These are phyloP conservation scores for Exocentrus adspersus DNA, from an alignment of 2,888 invertebrate species.

Conservation along the genomic window DNA sequence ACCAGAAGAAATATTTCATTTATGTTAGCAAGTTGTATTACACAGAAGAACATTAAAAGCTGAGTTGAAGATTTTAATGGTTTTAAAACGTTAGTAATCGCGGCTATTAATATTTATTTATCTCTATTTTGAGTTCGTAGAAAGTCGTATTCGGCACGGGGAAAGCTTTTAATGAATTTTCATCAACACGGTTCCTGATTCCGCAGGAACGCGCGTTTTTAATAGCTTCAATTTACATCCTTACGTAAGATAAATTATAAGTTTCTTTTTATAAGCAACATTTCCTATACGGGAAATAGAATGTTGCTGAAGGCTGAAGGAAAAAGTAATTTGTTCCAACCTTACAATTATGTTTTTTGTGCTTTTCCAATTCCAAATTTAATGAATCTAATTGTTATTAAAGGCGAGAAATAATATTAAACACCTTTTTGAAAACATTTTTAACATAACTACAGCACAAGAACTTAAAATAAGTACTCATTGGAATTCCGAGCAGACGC, in stretches of 20 bases:
- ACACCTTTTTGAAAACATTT: too few species aligned
- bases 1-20: conserved; percentile 9
- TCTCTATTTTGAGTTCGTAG: conserved; percentile 25
- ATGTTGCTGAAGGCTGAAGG: too few species aligned
- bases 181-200: conserved; percentile 6
- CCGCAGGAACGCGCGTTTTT: conserved; percentile 2
- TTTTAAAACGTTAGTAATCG: conserved; percentile 13
- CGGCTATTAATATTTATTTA: conserved; percentile 16
- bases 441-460: too few species aligned
- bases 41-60: background rate
- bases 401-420: too few species aligned
- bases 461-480: too few species aligned
- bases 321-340: too few species aligned
- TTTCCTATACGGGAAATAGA: too few species aligned
- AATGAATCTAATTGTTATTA: too few species aligned
- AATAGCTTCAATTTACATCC: background rate
- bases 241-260: background rate
- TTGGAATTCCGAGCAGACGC: too few species aligned
- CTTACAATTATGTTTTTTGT: too few species aligned
- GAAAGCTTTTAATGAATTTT: conserved; percentile 18
- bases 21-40: background rate
- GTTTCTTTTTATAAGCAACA: background rate
- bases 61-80: conserved; percentile 7
- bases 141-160: conserved; percentile 4
- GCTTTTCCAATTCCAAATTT: too few species aligned